phyloP scores from a whole-genome alignment of 2,888 invertebrate species.

The Pachydiplax longipennis region DNA sequence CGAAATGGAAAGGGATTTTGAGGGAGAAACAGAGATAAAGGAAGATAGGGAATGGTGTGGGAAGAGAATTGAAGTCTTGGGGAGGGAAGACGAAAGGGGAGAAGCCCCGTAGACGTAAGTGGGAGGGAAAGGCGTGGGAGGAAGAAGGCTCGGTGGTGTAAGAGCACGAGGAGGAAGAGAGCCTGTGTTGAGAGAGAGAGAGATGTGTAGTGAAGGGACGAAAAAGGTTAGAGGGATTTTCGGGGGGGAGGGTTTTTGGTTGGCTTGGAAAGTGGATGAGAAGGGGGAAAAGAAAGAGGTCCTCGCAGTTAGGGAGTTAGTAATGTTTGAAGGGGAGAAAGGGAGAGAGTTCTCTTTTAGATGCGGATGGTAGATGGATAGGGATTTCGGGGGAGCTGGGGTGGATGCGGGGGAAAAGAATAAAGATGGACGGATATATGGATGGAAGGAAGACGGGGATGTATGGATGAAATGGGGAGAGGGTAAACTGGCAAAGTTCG shows the following conservation, averaged over 20 bases:
- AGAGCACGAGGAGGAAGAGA: not conserved
- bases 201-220: not conserved
- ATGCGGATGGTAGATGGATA: conserved; percentile 7
- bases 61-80: conserved; percentile 20
- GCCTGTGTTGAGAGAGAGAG: not conserved
- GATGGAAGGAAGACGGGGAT: not conserved
- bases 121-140: not conserved
- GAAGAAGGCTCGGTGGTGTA: not conserved
- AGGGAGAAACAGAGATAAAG: not conserved
- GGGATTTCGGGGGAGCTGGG: not conserved
- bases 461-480: not conserved
- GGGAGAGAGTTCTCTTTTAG: not conserved
- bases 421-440: not conserved
- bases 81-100: not conserved
- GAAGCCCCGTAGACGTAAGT: not conserved
- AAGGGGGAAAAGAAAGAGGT: not conserved
- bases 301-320: not conserved
- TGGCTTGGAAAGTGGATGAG: not conserved
- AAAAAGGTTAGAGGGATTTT: not conserved
- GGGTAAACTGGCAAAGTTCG: not conserved
- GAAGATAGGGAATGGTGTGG: not conserved
- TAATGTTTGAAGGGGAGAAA: conserved; percentile 1
- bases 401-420: not conserved
- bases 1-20: not conserved
- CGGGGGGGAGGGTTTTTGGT: not conserved